Evolutionary conservation across 2,797 vertebrate genomes (phyloP).

Genomic region (Amniataba percoides): DNA sequence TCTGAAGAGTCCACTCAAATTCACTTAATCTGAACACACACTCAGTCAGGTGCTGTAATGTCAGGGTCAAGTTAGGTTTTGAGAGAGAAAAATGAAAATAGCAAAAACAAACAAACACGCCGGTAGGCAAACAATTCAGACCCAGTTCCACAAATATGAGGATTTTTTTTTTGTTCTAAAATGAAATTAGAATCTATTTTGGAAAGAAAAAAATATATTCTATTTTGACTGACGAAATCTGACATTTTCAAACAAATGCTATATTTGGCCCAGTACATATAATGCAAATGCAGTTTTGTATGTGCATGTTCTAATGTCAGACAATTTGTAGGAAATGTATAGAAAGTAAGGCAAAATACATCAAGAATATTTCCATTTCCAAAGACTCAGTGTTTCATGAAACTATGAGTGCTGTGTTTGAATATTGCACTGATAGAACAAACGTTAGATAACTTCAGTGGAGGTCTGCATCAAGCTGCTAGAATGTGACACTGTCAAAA

Average conservation of each 20-base stretch:
- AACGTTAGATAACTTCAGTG: neutral
- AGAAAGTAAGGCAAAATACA: neutral
- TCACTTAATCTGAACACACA: constrained; percentile 37
- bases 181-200: neutral
- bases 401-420: neutral
- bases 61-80: constrained; percentile 40
- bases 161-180: neutral
- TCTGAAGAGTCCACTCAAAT: constrained; percentile 75
- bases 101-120: constrained; percentile 1
- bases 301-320: neutral
- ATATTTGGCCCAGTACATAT: neutral
- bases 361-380: neutral
- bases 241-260: neutral
- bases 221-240: neutral
- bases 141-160: neutral
- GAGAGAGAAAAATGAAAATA: constrained; percentile 36
- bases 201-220: neutral
- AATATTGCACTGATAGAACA: neutral
- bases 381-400: neutral
- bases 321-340: neutral
- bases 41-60: constrained; percentile 28
- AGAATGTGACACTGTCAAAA: neutral
- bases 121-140: constrained; percentile 1
- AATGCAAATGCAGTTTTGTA: no score
- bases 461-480: neutral